phyloP scores from a whole-genome alignment of 2,888 invertebrate genomes.

The Leucophenga maculata region DNA sequence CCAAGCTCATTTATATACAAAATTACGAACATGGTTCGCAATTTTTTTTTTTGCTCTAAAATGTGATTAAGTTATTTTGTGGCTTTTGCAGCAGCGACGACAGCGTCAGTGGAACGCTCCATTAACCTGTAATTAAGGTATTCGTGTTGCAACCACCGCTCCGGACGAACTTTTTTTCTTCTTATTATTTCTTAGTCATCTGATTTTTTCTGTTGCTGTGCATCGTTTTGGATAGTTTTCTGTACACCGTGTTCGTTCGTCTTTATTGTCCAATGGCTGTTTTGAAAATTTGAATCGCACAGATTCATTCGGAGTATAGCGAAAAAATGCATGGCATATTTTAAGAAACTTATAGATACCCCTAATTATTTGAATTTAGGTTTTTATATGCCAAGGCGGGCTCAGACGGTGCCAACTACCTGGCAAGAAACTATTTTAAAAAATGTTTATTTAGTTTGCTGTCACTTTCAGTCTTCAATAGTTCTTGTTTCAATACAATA shows the following conservation, averaged over 20 bases:
- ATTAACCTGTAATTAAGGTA: constrained; percentile 70
- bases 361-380: too few species aligned
- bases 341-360: too few species aligned
- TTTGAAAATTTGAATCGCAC: too few species aligned
- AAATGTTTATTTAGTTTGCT: too few species aligned
- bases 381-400: too few species aligned
- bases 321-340: constrained; percentile 9
- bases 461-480: too few species aligned
- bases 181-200: constrained; percentile 24
- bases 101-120: constrained; percentile 58
- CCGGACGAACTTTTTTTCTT: constrained; percentile 57
- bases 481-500: too few species aligned
- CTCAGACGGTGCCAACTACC: too few species aligned
- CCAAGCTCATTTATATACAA: constrained; percentile 67
- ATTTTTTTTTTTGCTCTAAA: constrained; percentile 58
- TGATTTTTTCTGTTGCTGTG: constrained; percentile 38
- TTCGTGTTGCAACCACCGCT: constrained; percentile 43
- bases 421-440: too few species aligned
- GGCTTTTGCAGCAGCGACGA: constrained; percentile 47
- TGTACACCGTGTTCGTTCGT: not conserved
- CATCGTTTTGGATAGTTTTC: constrained; percentile 27
- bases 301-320: constrained; percentile 53
- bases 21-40: constrained; percentile 67
- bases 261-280: too few species aligned
- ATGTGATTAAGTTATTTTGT: constrained; percentile 68